Evolutionary conservation across 2,797 vertebrate genomes (phyloP).

Genomic region (Mallotus villosus): DNA sequence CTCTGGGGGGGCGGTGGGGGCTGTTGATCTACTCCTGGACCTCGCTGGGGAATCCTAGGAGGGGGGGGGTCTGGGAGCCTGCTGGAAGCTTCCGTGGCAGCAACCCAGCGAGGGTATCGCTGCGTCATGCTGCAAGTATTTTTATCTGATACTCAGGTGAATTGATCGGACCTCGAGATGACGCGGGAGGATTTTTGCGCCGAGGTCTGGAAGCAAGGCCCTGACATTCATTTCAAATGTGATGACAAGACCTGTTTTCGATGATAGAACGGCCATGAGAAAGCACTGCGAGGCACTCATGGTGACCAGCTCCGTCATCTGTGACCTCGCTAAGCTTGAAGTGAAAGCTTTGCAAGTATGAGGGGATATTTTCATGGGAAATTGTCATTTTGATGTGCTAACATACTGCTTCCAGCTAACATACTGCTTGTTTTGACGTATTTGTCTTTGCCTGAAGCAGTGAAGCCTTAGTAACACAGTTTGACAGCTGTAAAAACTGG

Average conservation of each 20-base stretch:
- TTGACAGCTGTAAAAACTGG: too few species aligned
- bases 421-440: too few species aligned
- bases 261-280: background rate
- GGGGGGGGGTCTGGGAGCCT: slow-evolving; percentile 21
- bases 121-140: background rate
- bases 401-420: too few species aligned
- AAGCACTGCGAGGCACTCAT: background rate
- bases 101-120: too few species aligned
- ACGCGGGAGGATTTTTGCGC: background rate
- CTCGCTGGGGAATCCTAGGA: slow-evolving; percentile 39
- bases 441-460: too few species aligned
- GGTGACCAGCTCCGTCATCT: background rate
- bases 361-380: too few species aligned
- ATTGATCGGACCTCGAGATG: too few species aligned
- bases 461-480: too few species aligned
- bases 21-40: slow-evolving; percentile 62
- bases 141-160: background rate
- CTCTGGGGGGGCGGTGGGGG: slow-evolving; percentile 47
- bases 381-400: too few species aligned
- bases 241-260: background rate
- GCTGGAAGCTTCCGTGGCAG: slow-evolving; percentile 4
- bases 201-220: background rate
- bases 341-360: background rate
- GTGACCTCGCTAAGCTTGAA: background rate
- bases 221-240: background rate